These are phyloP conservation scores for Ascaphus truei DNA, from an alignment of 2,113 vertebrate species.

Conservation along the genomic window DNA sequence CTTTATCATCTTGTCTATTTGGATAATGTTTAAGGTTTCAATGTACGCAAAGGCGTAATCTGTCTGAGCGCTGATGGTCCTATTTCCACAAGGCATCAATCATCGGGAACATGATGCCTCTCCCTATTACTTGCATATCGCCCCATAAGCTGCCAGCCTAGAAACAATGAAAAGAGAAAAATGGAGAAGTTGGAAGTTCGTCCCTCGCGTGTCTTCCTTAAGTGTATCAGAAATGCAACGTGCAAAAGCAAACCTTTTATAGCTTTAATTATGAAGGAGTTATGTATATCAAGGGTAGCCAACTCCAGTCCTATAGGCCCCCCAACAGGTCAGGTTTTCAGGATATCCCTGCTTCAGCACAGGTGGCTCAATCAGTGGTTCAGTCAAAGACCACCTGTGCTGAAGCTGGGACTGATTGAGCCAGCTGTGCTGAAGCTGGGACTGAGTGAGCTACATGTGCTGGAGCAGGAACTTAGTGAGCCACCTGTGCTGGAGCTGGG, in stretches of 20 bases:
- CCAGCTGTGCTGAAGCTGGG: too few relatives aligned
- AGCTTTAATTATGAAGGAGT: too few relatives aligned
- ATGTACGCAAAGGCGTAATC: slow-evolving; percentile 3
- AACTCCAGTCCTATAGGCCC: too few relatives aligned
- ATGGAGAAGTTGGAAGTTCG: neutral
- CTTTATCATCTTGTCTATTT: slow-evolving; percentile 7
- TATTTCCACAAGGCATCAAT: slow-evolving; percentile 19
- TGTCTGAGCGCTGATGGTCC: neutral
- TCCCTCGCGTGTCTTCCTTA: neutral
- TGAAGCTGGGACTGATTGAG: too few relatives aligned
- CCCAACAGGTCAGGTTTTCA: too few relatives aligned
- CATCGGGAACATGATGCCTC: neutral
- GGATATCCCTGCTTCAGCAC: too few relatives aligned
- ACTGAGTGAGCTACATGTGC: too few relatives aligned
- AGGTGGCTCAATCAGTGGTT: too few relatives aligned
- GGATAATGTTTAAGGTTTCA: slow-evolving; percentile 22
- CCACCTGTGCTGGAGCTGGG: too few relatives aligned
- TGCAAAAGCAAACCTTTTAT: neutral
- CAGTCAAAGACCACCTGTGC: too few relatives aligned
- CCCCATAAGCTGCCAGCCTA: neutral
- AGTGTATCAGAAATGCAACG: neutral
- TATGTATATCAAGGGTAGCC: too few relatives aligned
- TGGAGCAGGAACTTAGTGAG: too few relatives aligned
- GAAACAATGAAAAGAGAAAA: neutral
- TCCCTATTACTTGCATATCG: neutral